Conservation (phyloP, 2,888 invertebrate species). For the Malacosoma neustria region DNA sequence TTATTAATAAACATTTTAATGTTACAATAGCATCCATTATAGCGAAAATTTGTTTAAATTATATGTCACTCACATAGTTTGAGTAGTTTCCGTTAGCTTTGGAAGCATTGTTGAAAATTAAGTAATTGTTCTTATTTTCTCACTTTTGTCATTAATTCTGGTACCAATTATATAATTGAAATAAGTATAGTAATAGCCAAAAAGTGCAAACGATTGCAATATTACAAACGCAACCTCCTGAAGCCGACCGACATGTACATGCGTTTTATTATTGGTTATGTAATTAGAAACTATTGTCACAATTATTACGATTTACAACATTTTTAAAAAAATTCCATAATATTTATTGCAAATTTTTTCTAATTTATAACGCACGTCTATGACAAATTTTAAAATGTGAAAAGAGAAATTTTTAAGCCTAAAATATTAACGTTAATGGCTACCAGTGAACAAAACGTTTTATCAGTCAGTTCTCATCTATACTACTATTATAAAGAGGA, state of each 20-base stretch:
- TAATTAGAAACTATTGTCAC: no score
- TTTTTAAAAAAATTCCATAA: no score
- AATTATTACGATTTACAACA: no score
- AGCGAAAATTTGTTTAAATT: constrained; percentile 9
- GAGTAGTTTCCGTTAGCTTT: constrained; percentile 57
- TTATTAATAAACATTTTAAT: neutral
- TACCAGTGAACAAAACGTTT: no score
- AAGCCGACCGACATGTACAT: constrained; percentile 52
- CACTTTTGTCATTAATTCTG: constrained; percentile 47
- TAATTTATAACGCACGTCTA: no score
- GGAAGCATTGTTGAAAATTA: constrained; percentile 60
- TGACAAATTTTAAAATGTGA: no score
- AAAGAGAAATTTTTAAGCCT: no score
- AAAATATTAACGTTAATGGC: no score
- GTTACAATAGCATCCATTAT: neutral
- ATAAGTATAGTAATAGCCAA: constrained; percentile 31
- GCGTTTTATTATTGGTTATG: constrained; percentile 45
- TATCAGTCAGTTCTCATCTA: no score
- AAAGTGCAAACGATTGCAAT: constrained; percentile 26
- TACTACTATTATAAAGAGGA: no score
- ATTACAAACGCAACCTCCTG: constrained; percentile 41
- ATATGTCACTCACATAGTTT: constrained; percentile 61
- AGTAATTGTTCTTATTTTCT: constrained; percentile 36
- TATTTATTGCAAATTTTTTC: no score
- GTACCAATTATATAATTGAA: constrained; percentile 19